Percentiles rank a stretch among this genome's conserved stretches.
Conservation (phyloP, 1,140 invertebrate genomes). For the Pseudomyrmex flavicornis region DNA sequence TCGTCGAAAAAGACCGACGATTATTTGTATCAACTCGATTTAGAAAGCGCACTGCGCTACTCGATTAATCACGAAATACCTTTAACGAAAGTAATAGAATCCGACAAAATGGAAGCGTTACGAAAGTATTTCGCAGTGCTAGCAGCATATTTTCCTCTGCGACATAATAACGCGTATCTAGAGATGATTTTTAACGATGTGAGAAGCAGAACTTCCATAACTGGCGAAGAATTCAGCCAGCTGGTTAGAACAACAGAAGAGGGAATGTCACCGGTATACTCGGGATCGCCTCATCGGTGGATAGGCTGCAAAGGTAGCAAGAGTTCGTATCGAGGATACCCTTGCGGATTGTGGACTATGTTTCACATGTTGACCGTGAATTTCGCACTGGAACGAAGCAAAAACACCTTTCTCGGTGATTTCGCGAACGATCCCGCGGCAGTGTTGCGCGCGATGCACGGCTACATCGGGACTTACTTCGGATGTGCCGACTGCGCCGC, state of each 20-base stretch:
- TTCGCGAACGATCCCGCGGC: slow-evolving; percentile 85
- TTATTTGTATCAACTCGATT: slow-evolving; percentile 92
- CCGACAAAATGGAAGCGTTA: slow-evolving; percentile 89
- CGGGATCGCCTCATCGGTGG: slow-evolving; percentile 88
- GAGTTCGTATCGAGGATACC: slow-evolving; percentile 93
- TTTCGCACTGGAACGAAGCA: slow-evolving; percentile 85
- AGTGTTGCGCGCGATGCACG: slow-evolving; percentile 93
- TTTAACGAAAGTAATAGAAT: slow-evolving; percentile 88
- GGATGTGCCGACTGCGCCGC: slow-evolving; percentile 95
- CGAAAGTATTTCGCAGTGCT: slow-evolving; percentile 90
- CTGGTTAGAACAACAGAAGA: slow-evolving; percentile 86
- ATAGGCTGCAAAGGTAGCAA: slow-evolving; percentile 93
- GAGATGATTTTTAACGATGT: slow-evolving; percentile 85
- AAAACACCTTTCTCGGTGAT: slow-evolving; percentile 75
- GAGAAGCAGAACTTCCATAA: slow-evolving; percentile 82
- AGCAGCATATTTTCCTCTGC: slow-evolving; percentile 90
- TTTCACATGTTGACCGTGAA: slow-evolving; percentile 97
- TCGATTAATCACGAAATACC: slow-evolving; percentile 93
- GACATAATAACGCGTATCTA: slow-evolving; percentile 88
- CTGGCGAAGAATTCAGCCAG: slow-evolving; percentile 86
- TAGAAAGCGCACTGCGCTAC: slow-evolving; percentile 93
- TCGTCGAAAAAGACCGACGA: slow-evolving; percentile 76
- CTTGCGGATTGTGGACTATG: slow-evolving; percentile 97
- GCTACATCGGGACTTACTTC: slow-evolving; percentile 97
- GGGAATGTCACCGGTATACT: slow-evolving; percentile 86